These are phyloP conservation scores for Elysia chlorotica DNA, from an alignment of 1,140 invertebrate genomes.

Conservation along the genomic window DNA sequence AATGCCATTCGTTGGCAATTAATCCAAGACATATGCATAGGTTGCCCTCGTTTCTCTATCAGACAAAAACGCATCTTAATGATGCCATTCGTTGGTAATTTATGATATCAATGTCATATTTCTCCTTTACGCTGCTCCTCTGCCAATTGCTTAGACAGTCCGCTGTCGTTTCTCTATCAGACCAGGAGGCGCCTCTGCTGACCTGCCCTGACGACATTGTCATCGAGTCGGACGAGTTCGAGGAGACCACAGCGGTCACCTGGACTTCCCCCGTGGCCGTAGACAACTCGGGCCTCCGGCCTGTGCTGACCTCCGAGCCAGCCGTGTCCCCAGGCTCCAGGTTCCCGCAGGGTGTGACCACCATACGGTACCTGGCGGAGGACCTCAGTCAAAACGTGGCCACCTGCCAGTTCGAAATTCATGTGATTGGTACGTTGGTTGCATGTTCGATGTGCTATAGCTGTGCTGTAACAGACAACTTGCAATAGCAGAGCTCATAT, in stretches of 20 bases:
- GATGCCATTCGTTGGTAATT: no score
- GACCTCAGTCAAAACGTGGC: constrained; percentile 63
- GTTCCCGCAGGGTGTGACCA: constrained; percentile 62
- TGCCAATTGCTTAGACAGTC: no score
- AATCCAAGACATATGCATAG: no score
- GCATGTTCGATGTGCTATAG: no score
- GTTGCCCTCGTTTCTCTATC: no score
- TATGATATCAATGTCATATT: no score
- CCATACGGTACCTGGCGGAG: constrained; percentile 62
- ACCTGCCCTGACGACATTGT: constrained; percentile 66
- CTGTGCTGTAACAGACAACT: no score
- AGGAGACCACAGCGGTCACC: constrained; percentile 66
- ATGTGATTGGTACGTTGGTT: constrained; percentile 60
- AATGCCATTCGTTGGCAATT: no score
- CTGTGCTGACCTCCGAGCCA: constrained; percentile 60
- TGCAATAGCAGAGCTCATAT: no score
- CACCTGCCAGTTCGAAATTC: constrained; percentile 61
- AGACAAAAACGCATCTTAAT: no score
- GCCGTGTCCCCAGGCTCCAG: constrained; percentile 59
- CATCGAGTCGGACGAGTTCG: constrained; percentile 56
- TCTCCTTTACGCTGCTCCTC: no score
- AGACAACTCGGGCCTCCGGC: constrained; percentile 58
- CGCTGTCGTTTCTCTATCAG: no score
- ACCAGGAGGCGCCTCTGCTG: constrained; percentile 66
- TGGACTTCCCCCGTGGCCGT: constrained; percentile 64